Conservation (phyloP, 2,113 vertebrate species). For the Vireo altiloquus region DNA sequence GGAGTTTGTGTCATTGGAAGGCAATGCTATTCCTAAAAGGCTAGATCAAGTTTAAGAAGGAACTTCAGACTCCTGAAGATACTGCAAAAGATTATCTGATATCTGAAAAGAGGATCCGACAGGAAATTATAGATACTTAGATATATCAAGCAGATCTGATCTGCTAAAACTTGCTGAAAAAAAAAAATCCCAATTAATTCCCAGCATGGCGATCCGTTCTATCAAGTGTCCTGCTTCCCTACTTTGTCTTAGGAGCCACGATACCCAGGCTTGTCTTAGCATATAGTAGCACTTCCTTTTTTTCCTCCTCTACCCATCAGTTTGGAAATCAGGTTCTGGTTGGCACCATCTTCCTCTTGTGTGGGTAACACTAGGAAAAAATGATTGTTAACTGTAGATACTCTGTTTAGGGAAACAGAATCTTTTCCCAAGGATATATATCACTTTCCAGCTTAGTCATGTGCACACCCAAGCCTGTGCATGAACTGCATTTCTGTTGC, state of each 20-base stretch:
- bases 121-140: neutral
- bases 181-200: neutral
- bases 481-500: constrained; percentile 57
- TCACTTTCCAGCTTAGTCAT: constrained; percentile 44
- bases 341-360: constrained; percentile 11
- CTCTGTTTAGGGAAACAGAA: constrained; percentile 34
- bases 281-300: neutral
- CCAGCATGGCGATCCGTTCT: neutral
- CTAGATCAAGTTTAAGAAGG: neutral
- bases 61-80: neutral
- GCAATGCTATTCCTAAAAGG: neutral
- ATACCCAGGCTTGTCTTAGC: neutral
- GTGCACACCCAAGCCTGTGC: constrained; percentile 54
- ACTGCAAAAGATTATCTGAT: neutral
- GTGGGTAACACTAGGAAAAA: constrained; percentile 32
- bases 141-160: neutral
- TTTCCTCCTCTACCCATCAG: neutral
- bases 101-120: neutral
- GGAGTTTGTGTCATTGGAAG: neutral
- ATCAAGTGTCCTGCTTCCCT: neutral
- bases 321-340: constrained; percentile 15
- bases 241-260: neutral
- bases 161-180: neutral
- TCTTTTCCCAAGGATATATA: constrained; percentile 32
- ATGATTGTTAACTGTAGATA: constrained; percentile 43